Base-by-base conservation (phyloP, 2,797 vertebrate genomes). In the Sciurus carolinensis region DNA sequence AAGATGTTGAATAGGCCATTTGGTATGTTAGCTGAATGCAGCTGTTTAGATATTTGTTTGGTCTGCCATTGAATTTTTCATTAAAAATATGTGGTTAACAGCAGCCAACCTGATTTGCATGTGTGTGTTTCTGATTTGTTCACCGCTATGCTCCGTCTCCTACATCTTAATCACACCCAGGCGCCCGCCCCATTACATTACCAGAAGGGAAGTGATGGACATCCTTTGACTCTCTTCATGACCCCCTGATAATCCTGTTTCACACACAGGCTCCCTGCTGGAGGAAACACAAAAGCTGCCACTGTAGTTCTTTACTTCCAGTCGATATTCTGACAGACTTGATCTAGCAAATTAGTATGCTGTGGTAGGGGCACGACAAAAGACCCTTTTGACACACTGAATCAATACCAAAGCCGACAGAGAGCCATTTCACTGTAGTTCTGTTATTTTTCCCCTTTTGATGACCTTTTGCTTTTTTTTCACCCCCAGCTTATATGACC, bases 231-330 rank as follows among this genome's bases (percentile, higher is more conserved):
- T 99, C 99, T 99, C 99, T 99, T 99, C 99, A 98, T 99, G 99
- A 99, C 99, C 99, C 99, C 99, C 99, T 99, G 99, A 99, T 99
- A 99, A 99, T 99, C 99, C 99, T 99, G 99, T 99, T 99, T 99
- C 99, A 99, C 99, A 99, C 99, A 99, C 99, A 99, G 99, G 98
- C 99, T 99, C 99, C 99, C 99, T 98, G 99, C 99, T 99, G 99
- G 98, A 99, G 98, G 98, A 98, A 98, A 98, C 99, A 99, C 99
- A 99, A 99, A 99, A 99, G 99, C 99, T 98, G 99, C 98, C 98
- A 99, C 99, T 99, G 99, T 98, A 98, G 99, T 99, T 99, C 99
- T 98, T 98, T 99, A 98, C 99, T 99, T 99, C 99, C 99, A 99
- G 99, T 99, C 99, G 98, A 99, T 99, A 99, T 98, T 99, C 99